phyloP scores from a whole-genome alignment of 2,888 invertebrate genomes.

The Chloroclystis v-ata region DNA sequence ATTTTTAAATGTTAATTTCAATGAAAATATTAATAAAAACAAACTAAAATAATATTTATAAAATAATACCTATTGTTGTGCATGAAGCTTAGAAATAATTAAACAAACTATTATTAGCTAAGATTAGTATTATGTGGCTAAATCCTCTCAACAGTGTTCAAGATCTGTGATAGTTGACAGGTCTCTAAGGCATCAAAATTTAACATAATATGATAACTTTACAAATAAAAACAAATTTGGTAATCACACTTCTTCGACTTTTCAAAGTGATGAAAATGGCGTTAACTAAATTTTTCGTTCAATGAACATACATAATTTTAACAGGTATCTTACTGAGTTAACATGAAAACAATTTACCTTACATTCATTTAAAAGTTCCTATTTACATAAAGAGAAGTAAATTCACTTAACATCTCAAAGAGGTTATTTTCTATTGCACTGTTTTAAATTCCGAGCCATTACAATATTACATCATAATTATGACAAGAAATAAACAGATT shows the following conservation, averaged over 20 bases:
- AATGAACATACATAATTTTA: conserved; percentile 1
- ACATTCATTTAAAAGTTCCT: conserved; percentile 9
- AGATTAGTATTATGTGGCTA: no score
- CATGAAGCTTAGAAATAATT: no score
- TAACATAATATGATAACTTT: conserved; percentile 6
- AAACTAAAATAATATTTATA: not conserved
- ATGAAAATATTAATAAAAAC: conserved; percentile 2
- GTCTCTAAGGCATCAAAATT: conserved; percentile 11
- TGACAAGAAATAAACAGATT: not conserved
- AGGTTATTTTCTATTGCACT: conserved; percentile 7
- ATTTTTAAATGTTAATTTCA: not conserved
- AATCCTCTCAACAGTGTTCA: no score
- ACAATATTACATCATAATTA: conserved; percentile 1
- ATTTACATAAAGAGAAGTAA: conserved; percentile 11
- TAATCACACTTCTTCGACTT: conserved; percentile 7
- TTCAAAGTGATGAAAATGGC: conserved; percentile 2
- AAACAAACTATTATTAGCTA: no score
- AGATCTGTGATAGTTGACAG: no score
- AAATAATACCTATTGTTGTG: not conserved
- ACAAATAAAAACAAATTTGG: conserved; percentile 15
- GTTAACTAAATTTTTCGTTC: conserved; percentile 1
- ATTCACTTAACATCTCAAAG: conserved; percentile 2
- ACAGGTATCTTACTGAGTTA: conserved; percentile 1
- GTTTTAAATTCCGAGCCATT: conserved; percentile 1
- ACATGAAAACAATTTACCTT: conserved; percentile 7